Percentiles rank a stretch among this genome's conserved stretches.
Conservation (phyloP, 2,888 invertebrate species). For the Entomobrya proxima region DNA sequence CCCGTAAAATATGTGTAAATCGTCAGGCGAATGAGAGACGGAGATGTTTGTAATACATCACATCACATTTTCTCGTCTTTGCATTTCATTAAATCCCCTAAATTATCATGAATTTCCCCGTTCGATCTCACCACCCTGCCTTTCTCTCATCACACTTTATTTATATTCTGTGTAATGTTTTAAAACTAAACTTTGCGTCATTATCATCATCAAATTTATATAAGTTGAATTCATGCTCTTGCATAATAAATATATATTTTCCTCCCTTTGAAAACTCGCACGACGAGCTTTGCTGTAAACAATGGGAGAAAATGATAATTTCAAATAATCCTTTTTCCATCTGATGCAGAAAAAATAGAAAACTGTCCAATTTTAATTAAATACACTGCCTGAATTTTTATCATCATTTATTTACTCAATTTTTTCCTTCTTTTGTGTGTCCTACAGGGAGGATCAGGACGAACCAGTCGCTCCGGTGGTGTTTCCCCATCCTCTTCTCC, state of each 20-base stretch:
- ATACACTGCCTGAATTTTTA: slow-evolving; percentile 48
- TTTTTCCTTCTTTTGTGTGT: slow-evolving; percentile 22
- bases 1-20: background rate
- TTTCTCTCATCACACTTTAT: background rate
- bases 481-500: slow-evolving; percentile 69
- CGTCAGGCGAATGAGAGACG: background rate
- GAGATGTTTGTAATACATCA: slow-evolving; percentile 44
- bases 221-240: slow-evolving; percentile 19
- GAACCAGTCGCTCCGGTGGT: slow-evolving; percentile 71
- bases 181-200: background rate
- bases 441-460: slow-evolving; percentile 68
- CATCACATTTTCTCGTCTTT: background rate
- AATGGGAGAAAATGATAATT: slow-evolving; percentile 27
- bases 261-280: background rate
- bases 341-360: slow-evolving; percentile 9
- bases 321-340: slow-evolving; percentile 41
- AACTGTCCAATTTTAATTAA: slow-evolving; percentile 44
- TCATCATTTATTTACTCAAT: slow-evolving; percentile 29
- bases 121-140: slow-evolving; percentile 15
- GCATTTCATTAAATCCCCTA: slow-evolving; percentile 46
- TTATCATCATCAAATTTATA: background rate
- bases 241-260: slow-evolving; percentile 26
- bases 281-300: slow-evolving; percentile 8
- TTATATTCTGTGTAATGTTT: background rate
- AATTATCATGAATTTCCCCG: slow-evolving; percentile 22